Evolutionary conservation across 2,888 invertebrate species (phyloP).

Genomic region (Ichneumoninae sp.): DNA sequence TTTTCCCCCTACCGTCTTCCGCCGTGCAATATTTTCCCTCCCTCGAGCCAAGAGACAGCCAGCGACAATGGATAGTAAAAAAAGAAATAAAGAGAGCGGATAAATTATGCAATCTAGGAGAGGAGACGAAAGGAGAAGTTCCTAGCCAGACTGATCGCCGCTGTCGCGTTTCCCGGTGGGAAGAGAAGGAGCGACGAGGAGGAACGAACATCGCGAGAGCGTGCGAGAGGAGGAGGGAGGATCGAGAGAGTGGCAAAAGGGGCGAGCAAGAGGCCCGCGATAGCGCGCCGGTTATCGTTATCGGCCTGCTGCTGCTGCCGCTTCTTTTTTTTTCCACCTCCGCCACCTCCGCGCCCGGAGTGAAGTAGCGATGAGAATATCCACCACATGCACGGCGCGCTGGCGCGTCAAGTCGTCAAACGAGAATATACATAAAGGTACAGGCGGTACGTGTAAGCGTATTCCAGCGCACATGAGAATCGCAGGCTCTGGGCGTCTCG

Average conservation of each 20-base stretch:
- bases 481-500: slow-evolving; percentile 41
- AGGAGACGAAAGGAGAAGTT: slow-evolving; percentile 56
- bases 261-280: slow-evolving; percentile 67
- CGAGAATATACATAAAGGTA: slow-evolving; percentile 73
- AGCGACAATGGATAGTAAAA: slow-evolving; percentile 52
- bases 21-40: too few species aligned
- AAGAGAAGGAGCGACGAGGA: slow-evolving; percentile 61
- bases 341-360: slow-evolving; percentile 36
- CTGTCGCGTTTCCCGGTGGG: slow-evolving; percentile 60
- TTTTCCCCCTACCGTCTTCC: too few species aligned
- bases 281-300: slow-evolving; percentile 79
- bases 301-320: slow-evolving; percentile 70
- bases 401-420: slow-evolving; percentile 73
- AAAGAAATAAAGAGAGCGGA: slow-evolving; percentile 54
- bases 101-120: slow-evolving; percentile 69
- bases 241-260: slow-evolving; percentile 62
- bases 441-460: slow-evolving; percentile 6
- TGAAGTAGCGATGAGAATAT: slow-evolving; percentile 27
- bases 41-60: background rate
- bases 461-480: slow-evolving; percentile 8
- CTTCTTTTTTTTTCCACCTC: slow-evolving; percentile 68
- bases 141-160: slow-evolving; percentile 50
- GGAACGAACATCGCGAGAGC: slow-evolving; percentile 22
- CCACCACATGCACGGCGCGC: slow-evolving; percentile 51
- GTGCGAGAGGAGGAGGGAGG: slow-evolving; percentile 51